A percentile compares a stretch with the other conserved stretches of the same genome.
Conservation (phyloP, 2,797 vertebrate species). For the Tarsius wallacei region DNA sequence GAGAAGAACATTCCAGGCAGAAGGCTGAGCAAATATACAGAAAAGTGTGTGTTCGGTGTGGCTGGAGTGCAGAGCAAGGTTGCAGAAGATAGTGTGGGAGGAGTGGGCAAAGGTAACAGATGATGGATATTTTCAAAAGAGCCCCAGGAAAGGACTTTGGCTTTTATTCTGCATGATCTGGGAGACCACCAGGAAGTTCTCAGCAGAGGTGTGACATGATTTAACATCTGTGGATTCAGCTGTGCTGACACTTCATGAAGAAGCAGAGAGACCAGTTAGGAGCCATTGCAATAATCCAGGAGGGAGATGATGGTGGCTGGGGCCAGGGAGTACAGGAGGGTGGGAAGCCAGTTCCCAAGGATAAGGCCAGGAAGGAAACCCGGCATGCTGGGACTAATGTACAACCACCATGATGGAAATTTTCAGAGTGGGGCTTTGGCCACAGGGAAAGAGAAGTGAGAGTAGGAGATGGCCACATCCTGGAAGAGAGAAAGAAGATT, state of each 20-base stretch:
- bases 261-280: neutral
- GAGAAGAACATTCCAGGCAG: neutral
- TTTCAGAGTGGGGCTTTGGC: neutral
- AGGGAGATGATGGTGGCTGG: neutral
- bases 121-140: neutral
- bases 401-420: neutral
- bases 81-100: neutral
- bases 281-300: accelerated
- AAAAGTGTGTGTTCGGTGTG: accelerated
- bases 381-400: neutral
- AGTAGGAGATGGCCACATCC: neutral
- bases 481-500: neutral
- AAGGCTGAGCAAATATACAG: neutral
- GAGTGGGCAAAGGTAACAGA: neutral
- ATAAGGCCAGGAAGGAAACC: neutral
- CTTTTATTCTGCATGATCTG: neutral
- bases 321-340: neutral
- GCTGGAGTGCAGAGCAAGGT: neutral
- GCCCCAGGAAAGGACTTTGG: neutral
- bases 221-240: no score
- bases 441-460: neutral
- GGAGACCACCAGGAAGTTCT: neutral
- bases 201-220: neutral
- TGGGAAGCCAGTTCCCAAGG: neutral
- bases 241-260: neutral